Base-by-base conservation (phyloP, 1,140 invertebrate species). In the Aplysia californica region DNA sequence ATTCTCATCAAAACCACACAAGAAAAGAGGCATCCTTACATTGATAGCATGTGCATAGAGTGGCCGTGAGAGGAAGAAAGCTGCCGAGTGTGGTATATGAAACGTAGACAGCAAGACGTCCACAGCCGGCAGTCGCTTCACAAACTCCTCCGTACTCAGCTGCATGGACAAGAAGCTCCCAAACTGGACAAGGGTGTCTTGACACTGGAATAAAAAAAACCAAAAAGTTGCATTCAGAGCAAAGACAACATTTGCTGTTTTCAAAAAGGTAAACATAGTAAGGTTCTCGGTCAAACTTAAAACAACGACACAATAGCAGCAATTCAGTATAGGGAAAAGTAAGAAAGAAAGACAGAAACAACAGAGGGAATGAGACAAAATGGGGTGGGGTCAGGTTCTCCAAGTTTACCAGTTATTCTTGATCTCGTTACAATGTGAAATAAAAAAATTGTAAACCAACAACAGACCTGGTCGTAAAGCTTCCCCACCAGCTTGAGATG, bases 131-230 rank as follows among this genome's bases (percentile, higher is more conserved):
- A 99, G 91, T 78, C 95, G 92, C 39, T 95, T 95, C 0, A 95
- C 93, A 87, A 99, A 98, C 88, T 99, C 98, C 81, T 99, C 97
- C 23, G 97, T 95, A 18, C 95, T 97, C 87, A 98, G 93, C 33
- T 95, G 96, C 31, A 95, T 95, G 0, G 95, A 95, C 69, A 99
- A 91, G 90, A 99, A 99, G 23, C 95, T 97, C 33, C 97, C 97
- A 89, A 98, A 98, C 89, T 99, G 98, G 2, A 99, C 96, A 50
- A 99, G 90, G 0, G 98, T 98, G 89, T 99, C 98, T 90, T 99
- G 98, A 89, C 98, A 99, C 92, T 98, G 94, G 39, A 88, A 86
- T 3, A 77, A 59, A 76, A 83, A 65, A 71, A 44, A 66, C 76
- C n/a, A n/a, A n/a, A n/a, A n/a, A 33, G 68, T 50, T 50, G n/a